A percentile compares a stretch with the other conserved stretches of the same genome.
Evolutionary conservation across 2,888 invertebrate species (phyloP).

Genomic region (Volucella bombylans): DNA sequence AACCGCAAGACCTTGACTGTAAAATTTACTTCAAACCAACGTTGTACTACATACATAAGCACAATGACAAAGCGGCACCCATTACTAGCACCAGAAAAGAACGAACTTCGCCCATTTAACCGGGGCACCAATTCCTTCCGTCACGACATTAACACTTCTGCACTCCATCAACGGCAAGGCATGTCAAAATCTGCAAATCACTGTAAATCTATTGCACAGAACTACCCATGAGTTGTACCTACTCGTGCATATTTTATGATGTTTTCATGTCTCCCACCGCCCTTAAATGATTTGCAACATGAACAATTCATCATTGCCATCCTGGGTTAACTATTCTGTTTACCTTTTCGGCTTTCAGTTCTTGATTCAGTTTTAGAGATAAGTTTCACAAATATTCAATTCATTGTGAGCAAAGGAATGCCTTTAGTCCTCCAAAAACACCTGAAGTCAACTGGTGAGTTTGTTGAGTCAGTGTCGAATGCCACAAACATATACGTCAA

Average conservation of each 20-base stretch:
- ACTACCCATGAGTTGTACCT: neutral
- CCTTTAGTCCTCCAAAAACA: conserved; percentile 37
- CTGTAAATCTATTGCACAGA: conserved; percentile 21
- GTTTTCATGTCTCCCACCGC: conserved; percentile 33
- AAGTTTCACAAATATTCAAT: conserved; percentile 4
- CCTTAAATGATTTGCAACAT: conserved; percentile 37
- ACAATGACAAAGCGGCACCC: conserved; percentile 15
- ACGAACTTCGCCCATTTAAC: neutral
- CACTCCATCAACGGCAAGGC: conserved; percentile 20
- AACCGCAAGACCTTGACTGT: neutral
- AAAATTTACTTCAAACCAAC: too few species aligned
- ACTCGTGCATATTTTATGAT: conserved; percentile 64
- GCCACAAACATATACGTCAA: conserved; percentile 46
- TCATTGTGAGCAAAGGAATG: neutral
- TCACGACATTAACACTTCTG: conserved; percentile 10
- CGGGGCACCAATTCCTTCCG: neutral
- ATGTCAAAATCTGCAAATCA: conserved; percentile 32
- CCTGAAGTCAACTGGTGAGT: neutral
- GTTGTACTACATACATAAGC: too few species aligned
- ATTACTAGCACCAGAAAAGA: conserved; percentile 6
- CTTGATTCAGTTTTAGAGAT: conserved; percentile 46
- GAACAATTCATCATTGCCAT: conserved; percentile 32
- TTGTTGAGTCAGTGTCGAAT: neutral
- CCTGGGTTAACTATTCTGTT: conserved; percentile 55
- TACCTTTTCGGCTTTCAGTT: conserved; percentile 31